phyloP scores from a whole-genome alignment of 2,888 invertebrate genomes.

The Pollenia amentaria region DNA sequence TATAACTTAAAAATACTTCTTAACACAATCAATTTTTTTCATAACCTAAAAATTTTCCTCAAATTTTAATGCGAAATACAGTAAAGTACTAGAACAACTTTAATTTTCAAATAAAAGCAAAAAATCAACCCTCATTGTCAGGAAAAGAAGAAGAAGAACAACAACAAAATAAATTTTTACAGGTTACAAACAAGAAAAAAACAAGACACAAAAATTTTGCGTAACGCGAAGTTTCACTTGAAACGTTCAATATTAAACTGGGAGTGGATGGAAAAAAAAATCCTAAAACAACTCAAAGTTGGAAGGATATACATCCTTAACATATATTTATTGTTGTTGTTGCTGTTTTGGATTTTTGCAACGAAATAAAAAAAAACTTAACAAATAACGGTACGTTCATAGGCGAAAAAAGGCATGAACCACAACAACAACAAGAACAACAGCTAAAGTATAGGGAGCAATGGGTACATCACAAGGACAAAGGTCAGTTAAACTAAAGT shows the following conservation, averaged over 20 bases:
- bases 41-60: neutral
- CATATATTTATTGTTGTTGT: slow-evolving; percentile 21
- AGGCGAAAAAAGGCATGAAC: slow-evolving; percentile 14
- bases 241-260: slow-evolving; percentile 51
- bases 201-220: slow-evolving; percentile 30
- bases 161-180: slow-evolving; percentile 36
- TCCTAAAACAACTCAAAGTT: slow-evolving; percentile 37
- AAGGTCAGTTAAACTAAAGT: no score
- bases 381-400: slow-evolving; percentile 31
- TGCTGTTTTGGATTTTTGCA: slow-evolving; percentile 24
- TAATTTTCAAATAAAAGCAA: slow-evolving; percentile 12
- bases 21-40: neutral
- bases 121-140: slow-evolving; percentile 26
- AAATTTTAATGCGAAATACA: slow-evolving; percentile 17
- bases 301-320: slow-evolving; percentile 31
- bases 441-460: neutral
- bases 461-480: no score
- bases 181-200: slow-evolving; percentile 18
- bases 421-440: slow-evolving; percentile 21
- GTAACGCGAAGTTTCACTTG: slow-evolving; percentile 52
- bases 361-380: slow-evolving; percentile 23
- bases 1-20: neutral
- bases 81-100: neutral
- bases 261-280: slow-evolving; percentile 28
- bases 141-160: neutral